These are phyloP conservation scores for Panurus biarmicus DNA, from an alignment of 2,113 vertebrate genomes.

Conservation along the genomic window DNA sequence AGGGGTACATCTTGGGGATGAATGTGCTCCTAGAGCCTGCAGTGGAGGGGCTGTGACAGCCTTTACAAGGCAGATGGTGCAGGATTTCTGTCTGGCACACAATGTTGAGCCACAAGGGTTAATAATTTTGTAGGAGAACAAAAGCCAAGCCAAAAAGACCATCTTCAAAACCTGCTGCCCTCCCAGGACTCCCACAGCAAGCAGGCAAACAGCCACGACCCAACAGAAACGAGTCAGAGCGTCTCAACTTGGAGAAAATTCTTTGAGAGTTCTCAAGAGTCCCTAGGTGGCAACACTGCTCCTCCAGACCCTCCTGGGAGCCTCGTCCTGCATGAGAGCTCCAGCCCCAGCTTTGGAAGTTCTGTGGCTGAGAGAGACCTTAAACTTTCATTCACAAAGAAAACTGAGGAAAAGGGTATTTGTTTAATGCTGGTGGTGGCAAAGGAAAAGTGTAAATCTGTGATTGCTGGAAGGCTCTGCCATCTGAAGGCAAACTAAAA, in stretches of 20 bases:
- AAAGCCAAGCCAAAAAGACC: not conserved
- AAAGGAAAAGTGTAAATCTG: not conserved
- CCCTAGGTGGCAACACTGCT: conserved; percentile 27
- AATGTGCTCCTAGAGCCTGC: fast-evolving
- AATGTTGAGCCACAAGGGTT: not conserved
- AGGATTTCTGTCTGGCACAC: not conserved
- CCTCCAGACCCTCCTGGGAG: not conserved
- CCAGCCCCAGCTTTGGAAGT: not conserved
- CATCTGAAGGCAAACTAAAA: not conserved
- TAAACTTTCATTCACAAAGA: not conserved
- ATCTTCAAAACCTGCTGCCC: not conserved
- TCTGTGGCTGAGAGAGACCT: not conserved
- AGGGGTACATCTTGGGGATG: not conserved
- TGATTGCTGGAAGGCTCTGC: not conserved
- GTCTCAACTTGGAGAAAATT: not conserved
- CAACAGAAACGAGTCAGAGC: fast-evolving
- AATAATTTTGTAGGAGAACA: not conserved
- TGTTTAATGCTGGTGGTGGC: not conserved
- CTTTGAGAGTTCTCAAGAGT: not conserved
- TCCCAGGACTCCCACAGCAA: not conserved
- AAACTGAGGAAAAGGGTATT: not conserved
- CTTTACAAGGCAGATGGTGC: not conserved
- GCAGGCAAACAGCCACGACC: not conserved
- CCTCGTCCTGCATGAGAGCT: not conserved
- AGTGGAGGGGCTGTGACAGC: not conserved